Evolutionary conservation across 2,888 invertebrate species (phyloP).

Genomic region (Acanthosepion lycidas): DNA sequence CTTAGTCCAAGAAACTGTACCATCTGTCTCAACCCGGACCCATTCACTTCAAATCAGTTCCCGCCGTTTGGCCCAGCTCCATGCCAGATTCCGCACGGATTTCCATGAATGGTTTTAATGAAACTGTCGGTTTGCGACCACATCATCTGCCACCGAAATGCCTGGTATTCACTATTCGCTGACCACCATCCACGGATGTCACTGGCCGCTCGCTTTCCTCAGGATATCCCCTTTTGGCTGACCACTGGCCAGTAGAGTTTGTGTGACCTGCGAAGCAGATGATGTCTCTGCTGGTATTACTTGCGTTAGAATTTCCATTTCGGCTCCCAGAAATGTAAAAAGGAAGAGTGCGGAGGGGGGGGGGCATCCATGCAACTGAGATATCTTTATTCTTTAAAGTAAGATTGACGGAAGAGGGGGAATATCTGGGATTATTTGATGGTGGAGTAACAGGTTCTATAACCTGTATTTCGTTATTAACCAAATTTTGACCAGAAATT

Average conservation of each 20-base stretch:
- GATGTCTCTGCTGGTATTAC: neutral
- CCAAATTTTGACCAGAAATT: no score
- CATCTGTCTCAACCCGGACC: neutral
- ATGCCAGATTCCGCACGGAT: neutral
- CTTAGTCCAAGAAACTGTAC: neutral
- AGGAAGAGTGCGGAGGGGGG: neutral
- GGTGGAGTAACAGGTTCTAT: no score
- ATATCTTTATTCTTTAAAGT: neutral
- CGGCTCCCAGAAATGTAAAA: neutral
- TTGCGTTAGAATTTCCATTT: neutral
- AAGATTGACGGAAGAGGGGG: neutral
- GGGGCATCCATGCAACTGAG: neutral
- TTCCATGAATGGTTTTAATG: slow-evolving; percentile 14
- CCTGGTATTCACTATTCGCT: slow-evolving; percentile 33
- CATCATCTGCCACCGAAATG: neutral
- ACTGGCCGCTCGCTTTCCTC: neutral
- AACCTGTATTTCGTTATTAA: no score
- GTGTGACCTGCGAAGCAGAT: neutral
- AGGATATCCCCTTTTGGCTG: neutral
- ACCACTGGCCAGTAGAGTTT: neutral
- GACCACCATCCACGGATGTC: slow-evolving; percentile 18
- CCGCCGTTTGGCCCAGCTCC: neutral
- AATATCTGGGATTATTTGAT: no score
- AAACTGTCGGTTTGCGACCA: slow-evolving; percentile 6
- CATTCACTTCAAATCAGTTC: neutral